Evolutionary conservation across 2,888 invertebrate genomes (phyloP).

Genomic region (Cacoxenus indagator): DNA sequence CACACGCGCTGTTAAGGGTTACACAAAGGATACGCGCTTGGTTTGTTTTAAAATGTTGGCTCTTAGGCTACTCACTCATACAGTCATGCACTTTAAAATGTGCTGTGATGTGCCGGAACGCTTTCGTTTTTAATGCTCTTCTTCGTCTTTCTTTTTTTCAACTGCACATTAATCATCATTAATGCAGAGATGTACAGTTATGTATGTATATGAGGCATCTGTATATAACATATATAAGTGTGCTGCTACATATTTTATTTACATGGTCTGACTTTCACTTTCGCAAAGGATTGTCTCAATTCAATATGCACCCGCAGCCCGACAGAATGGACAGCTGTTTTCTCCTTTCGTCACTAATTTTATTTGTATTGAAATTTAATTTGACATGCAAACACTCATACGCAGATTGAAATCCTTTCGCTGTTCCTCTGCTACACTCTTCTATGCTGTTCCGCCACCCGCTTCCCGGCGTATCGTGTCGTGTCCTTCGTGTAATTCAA

Average conservation of each 20-base stretch:
- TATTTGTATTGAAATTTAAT: conserved; percentile 61
- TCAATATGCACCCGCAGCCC: conserved; percentile 13
- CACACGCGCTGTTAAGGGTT: conserved; percentile 26
- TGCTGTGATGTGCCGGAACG: conserved; percentile 61
- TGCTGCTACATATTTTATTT: conserved; percentile 41
- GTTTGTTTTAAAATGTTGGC: conserved; percentile 42
- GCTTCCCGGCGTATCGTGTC: background rate
- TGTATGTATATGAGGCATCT: conserved; percentile 28
- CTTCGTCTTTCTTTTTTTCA: conserved; percentile 26
- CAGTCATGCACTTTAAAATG: conserved; percentile 40
- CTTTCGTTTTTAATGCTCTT: background rate
- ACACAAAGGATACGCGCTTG: conserved; percentile 9
- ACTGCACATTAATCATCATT: conserved; percentile 62
- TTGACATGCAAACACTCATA: conserved; percentile 62
- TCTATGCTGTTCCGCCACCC: too few species aligned
- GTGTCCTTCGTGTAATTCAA: conserved; percentile 41
- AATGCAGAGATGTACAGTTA: conserved; percentile 42
- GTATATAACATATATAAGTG: conserved; percentile 17
- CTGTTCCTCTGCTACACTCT: too few species aligned
- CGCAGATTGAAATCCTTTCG: conserved; percentile 25
- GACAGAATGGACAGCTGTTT: conserved; percentile 29
- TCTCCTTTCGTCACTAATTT: conserved; percentile 30
- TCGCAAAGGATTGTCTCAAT: background rate
- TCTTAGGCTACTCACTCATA: background rate
- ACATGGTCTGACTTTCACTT: background rate